Conservation (phyloP, 2,113 vertebrate species). For the Struthio camelus region DNA sequence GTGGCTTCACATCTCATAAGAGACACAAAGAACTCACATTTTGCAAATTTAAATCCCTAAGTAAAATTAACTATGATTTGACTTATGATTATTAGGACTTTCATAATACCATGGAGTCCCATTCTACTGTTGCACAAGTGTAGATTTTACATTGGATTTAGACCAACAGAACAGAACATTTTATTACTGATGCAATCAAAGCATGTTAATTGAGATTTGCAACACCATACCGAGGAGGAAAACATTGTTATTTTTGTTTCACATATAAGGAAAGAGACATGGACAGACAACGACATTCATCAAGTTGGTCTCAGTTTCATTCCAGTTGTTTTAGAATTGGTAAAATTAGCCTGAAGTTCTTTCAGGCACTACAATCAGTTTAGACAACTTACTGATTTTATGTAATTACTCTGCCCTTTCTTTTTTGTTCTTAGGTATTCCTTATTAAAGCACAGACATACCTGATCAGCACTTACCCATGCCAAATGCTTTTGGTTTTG, state of each 20-base stretch:
- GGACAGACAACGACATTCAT: not conserved
- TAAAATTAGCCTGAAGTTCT: not conserved
- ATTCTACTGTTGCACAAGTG: not conserved
- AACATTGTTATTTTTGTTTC: not conserved
- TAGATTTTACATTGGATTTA: not conserved
- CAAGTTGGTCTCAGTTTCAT: not conserved
- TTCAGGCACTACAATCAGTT: not conserved
- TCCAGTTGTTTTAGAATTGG: slow-evolving; percentile 16
- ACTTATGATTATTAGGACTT: not conserved
- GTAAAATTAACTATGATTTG: not conserved
- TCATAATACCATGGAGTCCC: not conserved
- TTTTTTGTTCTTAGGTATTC: not conserved
- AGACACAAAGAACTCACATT: not conserved
- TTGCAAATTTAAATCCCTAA: not conserved
- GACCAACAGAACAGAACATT: slow-evolving; percentile 5
- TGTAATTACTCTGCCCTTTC: not conserved
- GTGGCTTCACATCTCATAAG: not conserved
- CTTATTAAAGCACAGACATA: not conserved
- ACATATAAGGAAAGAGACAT: not conserved
- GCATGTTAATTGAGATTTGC: not conserved
- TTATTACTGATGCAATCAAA: not conserved
- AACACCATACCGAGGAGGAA: not conserved
- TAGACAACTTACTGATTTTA: not conserved
- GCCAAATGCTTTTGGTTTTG: not conserved
- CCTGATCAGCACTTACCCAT: not conserved